phyloP scores from a whole-genome alignment of 2,113 vertebrate species.

The Thryonomys swinderianus region DNA sequence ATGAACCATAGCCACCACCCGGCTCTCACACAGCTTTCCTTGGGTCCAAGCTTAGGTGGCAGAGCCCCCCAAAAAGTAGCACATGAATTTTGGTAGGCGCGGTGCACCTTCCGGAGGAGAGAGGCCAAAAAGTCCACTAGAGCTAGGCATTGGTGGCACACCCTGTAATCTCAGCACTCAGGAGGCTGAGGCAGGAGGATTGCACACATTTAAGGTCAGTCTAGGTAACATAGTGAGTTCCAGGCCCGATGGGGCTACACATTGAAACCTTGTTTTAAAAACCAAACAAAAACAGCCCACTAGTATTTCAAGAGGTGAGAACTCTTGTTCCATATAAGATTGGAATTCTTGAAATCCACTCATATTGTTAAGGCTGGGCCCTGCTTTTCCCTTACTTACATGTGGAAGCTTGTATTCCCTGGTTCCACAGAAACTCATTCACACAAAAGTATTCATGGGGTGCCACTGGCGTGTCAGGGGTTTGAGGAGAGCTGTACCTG shows the following conservation, averaged over 20 bases:
- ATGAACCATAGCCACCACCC: too few species aligned
- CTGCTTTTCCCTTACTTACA: neutral
- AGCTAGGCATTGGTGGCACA: neutral
- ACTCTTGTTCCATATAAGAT: neutral
- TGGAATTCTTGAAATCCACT: conserved; percentile 24
- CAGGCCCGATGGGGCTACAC: neutral
- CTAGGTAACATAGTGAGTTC: neutral
- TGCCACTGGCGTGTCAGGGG: neutral
- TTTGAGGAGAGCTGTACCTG: neutral
- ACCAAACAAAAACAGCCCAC: too few species aligned
- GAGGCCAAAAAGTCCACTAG: neutral
- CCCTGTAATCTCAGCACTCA: neutral
- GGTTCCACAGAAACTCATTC: neutral
- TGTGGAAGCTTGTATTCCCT: neutral
- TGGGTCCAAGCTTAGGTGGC: neutral
- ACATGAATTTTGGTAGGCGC: neutral
- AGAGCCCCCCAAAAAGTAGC: neutral
- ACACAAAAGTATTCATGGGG: neutral
- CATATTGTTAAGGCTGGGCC: conserved; percentile 13
- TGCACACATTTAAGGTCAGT: neutral
- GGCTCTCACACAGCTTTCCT: neutral
- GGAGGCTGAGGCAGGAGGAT: neutral
- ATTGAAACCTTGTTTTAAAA: neutral
- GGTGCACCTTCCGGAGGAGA: neutral
- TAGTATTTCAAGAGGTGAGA: neutral